Evolutionary conservation across 2,113 vertebrate species (phyloP).

Genomic region (Nothobranchius furzeri): DNA sequence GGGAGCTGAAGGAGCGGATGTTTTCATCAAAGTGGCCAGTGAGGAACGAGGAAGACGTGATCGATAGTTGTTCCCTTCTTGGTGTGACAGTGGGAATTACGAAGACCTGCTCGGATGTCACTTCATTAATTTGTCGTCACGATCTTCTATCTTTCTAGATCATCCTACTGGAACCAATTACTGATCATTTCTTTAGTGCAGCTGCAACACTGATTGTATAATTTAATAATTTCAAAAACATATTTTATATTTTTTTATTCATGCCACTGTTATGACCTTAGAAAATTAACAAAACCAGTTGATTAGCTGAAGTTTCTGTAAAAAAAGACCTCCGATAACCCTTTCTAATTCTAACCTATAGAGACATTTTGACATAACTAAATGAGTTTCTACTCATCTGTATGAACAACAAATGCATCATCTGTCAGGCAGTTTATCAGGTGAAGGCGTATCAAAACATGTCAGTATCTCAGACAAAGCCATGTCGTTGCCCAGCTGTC

Average conservation of each 20-base stretch:
- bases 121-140: too few relatives aligned
- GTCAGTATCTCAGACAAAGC: conserved; percentile 8
- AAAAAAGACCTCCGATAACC: conserved; percentile 57
- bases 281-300: conserved; percentile 43
- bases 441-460: neutral
- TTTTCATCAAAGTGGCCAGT: too few relatives aligned
- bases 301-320: conserved; percentile 67
- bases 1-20: too few relatives aligned
- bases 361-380: neutral
- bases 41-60: too few relatives aligned
- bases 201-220: neutral
- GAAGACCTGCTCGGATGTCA: too few relatives aligned
- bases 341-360: neutral
- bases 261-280: neutral
- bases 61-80: too few relatives aligned
- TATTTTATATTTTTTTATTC: conserved; percentile 36
- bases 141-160: too few relatives aligned
- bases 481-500: neutral
- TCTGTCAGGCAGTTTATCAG: neutral
- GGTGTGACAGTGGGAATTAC: too few relatives aligned
- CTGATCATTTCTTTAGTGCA: too few relatives aligned
- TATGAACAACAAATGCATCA: neutral
- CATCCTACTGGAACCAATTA: too few relatives aligned
- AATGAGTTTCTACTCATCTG: conserved; percentile 1
- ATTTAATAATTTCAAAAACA: conserved; percentile 11